Conservation (phyloP, 30 jellyfish, hydroid and myxozoan genomes). For the Chrysaora quinquecirrha region DNA sequence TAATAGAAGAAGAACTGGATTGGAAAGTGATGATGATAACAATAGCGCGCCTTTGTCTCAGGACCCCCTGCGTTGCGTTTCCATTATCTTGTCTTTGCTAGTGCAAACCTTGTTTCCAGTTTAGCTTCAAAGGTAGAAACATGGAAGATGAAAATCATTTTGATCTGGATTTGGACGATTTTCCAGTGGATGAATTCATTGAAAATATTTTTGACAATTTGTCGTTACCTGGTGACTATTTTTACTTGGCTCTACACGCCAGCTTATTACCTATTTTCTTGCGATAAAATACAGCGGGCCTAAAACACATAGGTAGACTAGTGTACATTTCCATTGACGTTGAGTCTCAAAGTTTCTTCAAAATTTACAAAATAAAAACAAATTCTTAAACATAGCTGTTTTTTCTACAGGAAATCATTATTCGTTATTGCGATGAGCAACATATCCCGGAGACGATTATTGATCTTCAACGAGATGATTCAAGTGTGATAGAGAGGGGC, state of each 20-base stretch:
- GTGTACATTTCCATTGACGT: background rate
- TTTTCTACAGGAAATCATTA: conserved; percentile 27
- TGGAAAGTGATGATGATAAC: conserved; percentile 48
- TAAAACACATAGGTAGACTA: background rate
- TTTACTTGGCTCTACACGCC: too few species aligned
- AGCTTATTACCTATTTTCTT: too few species aligned
- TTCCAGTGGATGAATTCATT: conserved; percentile 44
- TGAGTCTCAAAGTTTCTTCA: conserved; percentile 21
- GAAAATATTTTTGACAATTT: conserved; percentile 31
- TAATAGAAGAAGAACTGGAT: conserved; percentile 49
- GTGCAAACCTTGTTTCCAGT: conserved; percentile 64
- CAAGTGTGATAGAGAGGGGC: background rate
- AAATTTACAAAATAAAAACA: conserved; percentile 10
- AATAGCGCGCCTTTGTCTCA: conserved; percentile 59
- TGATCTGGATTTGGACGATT: conserved; percentile 43
- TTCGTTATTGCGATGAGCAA: conserved; percentile 24
- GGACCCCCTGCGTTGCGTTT: conserved; percentile 61
- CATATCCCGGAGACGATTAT: background rate
- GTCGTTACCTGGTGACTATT: too few species aligned
- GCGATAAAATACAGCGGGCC: conserved; percentile 43
- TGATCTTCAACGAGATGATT: conserved; percentile 15
- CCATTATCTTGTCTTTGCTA: conserved; percentile 35
- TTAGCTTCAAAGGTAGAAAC: conserved; percentile 3
- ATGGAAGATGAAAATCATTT: conserved; percentile 28
- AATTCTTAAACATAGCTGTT: background rate